Conservation (phyloP, 2,797 vertebrate species). For the Sternotherus odoratus region DNA sequence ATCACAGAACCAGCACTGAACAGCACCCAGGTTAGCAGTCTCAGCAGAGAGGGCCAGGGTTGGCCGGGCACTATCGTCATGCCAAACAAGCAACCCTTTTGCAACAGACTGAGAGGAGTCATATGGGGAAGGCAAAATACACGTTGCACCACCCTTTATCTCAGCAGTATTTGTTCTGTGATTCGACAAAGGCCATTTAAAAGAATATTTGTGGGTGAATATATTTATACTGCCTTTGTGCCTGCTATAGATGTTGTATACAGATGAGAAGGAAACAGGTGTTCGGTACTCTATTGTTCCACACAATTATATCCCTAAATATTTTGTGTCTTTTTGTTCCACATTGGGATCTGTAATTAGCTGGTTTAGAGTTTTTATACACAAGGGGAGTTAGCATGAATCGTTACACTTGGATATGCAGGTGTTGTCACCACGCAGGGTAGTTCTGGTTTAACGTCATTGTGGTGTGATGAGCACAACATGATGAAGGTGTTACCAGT, state of each 20-base stretch:
- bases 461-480: too few species aligned
- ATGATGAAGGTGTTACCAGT: too few species aligned
- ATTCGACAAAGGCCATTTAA: neutral
- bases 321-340: too few species aligned
- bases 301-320: neutral
- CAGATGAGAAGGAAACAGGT: neutral
- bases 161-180: neutral
- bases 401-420: rapidly evolving
- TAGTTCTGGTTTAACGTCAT: neutral
- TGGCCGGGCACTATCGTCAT: neutral
- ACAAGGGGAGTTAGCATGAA: neutral
- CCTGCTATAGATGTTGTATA: neutral
- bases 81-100: neutral
- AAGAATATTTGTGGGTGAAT: neutral
- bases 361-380: neutral
- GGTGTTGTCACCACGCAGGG: neutral
- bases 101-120: neutral
- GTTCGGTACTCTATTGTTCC: neutral
- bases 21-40: neutral
- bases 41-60: neutral
- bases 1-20: neutral
- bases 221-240: too few species aligned
- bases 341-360: too few species aligned
- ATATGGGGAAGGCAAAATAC: neutral
- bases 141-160: neutral